Evolutionary conservation across 1,140 invertebrate genomes (phyloP), one percentile per base, ranked within the genome.

Genomic region (Hyposmocoma kahamanoa): DNA sequence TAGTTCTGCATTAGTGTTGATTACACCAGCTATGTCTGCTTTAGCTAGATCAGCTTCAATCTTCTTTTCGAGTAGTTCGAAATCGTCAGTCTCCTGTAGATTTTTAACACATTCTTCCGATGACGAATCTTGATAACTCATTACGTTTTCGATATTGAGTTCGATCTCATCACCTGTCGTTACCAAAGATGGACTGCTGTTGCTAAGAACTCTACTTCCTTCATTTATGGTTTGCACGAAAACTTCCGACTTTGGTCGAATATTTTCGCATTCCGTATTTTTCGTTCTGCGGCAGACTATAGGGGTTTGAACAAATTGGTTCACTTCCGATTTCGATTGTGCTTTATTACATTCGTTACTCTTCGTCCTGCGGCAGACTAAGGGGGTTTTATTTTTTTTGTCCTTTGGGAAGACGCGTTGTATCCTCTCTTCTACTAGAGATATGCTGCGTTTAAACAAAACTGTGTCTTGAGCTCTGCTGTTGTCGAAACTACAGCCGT

Each of bases 101-200:
- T 72, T 76, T 34, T 72, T 72, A 28, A 81, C 42, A 47, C 77
- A 73, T 34, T 85, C 82, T 21, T 85, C 82, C 2, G 79, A 83
- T 1, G 81, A 84, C 0, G 82, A 85, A 48, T 84, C 81, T 51
- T 83, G 75, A 52, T 84, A 84, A 46, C 73, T 56, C 70, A 81
- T 67, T 8, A 73, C 72, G 44, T 72, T 78, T 38, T 84, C 79
- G 8, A 84, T 78, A 22, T 84, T 83, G 10, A 84, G 57, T 45
- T 84, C 73, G 0, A 80, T 68, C 13, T 81, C 74, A 1, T 56
- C 67, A 24, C 72, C 65, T 8, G 61, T 67, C 20, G 56, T 64
- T 2, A 53, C 26, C 0, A 84, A 32, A 0, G 72, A 72, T 0
- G 81, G 79, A 22, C 65, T 84, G 39, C 81, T 84, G 52, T 53